Conservation (phyloP, 23 tunicate genomes). For the Halocynthia aurantium region DNA sequence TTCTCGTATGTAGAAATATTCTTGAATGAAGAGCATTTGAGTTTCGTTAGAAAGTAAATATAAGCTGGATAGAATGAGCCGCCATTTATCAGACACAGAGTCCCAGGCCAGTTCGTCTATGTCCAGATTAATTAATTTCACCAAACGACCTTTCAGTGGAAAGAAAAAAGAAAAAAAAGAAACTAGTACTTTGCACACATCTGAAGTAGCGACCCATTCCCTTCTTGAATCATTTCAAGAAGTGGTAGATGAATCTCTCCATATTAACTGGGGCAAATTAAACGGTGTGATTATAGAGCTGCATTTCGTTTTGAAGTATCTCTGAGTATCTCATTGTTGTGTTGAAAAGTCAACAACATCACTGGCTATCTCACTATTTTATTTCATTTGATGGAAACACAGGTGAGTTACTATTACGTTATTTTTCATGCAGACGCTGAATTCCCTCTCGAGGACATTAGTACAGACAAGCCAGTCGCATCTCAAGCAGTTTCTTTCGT, state of each 20-base stretch:
- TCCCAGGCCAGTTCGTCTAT: neutral
- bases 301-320: neutral
- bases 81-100: no score
- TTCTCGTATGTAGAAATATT: no score
- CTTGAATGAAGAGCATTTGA: no score
- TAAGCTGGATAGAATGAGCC: no score
- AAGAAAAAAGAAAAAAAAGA: neutral
- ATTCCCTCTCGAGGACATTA: slow-evolving; percentile 51
- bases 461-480: slow-evolving; percentile 65
- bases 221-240: slow-evolving; percentile 77
- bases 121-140: neutral
- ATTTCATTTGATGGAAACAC: no score
- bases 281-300: slow-evolving; percentile 19
- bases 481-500: slow-evolving; percentile 90
- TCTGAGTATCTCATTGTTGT: neutral
- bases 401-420: neutral
- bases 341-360: neutral
- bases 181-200: neutral
- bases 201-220: neutral
- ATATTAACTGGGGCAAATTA: slow-evolving; percentile 47
- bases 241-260: slow-evolving; percentile 59
- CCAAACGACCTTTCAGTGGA: slow-evolving; percentile 5
- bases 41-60: no score
- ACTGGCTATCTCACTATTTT: neutral
- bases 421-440: slow-evolving; percentile 33